Conservation (phyloP, 2,113 vertebrate species). For the Enhydra lutris region DNA sequence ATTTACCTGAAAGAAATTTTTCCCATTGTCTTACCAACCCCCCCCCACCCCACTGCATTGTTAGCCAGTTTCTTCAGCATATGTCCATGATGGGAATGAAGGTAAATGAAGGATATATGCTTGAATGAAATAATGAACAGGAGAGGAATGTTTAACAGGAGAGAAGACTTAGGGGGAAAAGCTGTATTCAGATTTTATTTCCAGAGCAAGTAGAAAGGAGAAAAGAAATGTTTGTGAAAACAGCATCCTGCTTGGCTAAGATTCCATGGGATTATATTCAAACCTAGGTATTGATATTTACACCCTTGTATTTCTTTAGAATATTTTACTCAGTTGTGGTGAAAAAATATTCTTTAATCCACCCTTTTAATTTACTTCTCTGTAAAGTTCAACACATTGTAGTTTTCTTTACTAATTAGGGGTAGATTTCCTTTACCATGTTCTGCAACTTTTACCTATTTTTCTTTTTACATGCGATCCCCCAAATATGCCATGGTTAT, state of each 20-base stretch:
- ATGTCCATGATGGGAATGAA: background rate
- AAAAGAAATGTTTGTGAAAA: constrained; percentile 9
- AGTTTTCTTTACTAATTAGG: background rate
- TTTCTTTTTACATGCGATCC: background rate
- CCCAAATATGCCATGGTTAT: background rate
- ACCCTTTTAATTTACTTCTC: background rate
- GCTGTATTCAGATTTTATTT: background rate
- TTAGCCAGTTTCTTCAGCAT: background rate
- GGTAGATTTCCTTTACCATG: background rate
- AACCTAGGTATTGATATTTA: background rate
- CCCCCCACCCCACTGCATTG: background rate
- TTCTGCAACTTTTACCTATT: background rate
- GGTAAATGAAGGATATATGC: background rate
- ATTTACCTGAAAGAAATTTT: background rate
- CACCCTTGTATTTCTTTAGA: background rate
- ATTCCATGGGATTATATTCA: background rate
- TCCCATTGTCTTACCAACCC: background rate
- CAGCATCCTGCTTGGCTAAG: background rate
- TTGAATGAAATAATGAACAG: background rate
- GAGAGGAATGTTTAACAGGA: background rate
- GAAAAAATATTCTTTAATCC: background rate
- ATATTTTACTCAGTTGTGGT: background rate
- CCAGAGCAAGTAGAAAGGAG: background rate
- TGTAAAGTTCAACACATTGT: background rate
- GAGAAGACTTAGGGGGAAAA: background rate